These are phyloP conservation scores for Nowickia ferox DNA, from an alignment of 2,888 invertebrate species.

Conservation along the genomic window DNA sequence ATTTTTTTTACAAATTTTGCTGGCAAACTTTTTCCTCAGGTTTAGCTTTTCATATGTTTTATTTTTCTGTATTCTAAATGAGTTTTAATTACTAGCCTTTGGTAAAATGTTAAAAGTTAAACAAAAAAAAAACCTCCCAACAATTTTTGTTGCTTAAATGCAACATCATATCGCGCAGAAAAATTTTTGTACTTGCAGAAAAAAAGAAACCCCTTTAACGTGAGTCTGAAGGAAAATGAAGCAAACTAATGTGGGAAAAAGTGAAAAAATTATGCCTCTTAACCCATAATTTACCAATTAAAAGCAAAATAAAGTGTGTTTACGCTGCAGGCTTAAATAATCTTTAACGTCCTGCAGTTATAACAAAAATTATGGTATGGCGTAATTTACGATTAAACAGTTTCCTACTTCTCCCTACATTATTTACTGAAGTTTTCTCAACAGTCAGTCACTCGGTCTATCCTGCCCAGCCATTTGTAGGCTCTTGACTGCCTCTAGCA, in stretches of 20 bases:
- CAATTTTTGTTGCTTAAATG: slow-evolving; percentile 4
- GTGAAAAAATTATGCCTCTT: slow-evolving; percentile 42
- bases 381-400: slow-evolving; percentile 6
- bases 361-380: neutral
- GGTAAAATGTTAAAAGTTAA: slow-evolving; percentile 14
- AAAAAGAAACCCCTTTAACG: neutral
- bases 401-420: neutral
- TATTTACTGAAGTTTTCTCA: neutral
- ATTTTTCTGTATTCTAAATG: slow-evolving; percentile 8
- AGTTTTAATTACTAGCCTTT: slow-evolving; percentile 66
- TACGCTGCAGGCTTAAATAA: slow-evolving; percentile 38
- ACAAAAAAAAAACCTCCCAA: neutral
- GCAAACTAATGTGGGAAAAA: slow-evolving; percentile 18
- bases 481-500: slow-evolving; percentile 34
- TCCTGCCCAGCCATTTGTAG: slow-evolving; percentile 27
- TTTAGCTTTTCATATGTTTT: slow-evolving; percentile 6
- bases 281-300: slow-evolving; percentile 71
- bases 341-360: slow-evolving; percentile 34
- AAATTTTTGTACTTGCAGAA: slow-evolving; percentile 13
- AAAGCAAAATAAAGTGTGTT: slow-evolving; percentile 50
- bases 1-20: neutral
- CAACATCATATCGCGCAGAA: slow-evolving; percentile 17
- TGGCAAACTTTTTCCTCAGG: slow-evolving; percentile 38
- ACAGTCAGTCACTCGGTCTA: slow-evolving; percentile 4
- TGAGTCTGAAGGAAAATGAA: neutral